These are phyloP conservation scores for Apistogramma diplotaenia DNA, from an alignment of 2,113 vertebrate genomes.

Conservation along the genomic window DNA sequence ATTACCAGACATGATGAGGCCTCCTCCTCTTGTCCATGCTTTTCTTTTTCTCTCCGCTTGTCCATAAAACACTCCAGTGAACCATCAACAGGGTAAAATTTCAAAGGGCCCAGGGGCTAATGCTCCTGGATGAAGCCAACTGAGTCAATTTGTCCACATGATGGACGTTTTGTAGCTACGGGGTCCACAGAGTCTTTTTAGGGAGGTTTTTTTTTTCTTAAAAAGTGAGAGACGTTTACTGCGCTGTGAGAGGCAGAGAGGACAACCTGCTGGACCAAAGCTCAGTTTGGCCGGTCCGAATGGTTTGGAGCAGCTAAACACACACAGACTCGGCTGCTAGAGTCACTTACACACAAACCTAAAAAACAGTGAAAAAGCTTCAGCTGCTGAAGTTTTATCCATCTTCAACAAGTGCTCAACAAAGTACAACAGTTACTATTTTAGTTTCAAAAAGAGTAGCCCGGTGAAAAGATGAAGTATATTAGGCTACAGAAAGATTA, in stretches of 20 bases:
- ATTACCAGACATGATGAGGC: slow-evolving; percentile 26
- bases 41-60: slow-evolving; percentile 80
- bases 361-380: not conserved
- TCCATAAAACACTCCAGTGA: slow-evolving; percentile 72
- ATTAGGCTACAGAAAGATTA: not conserved
- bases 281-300: not conserved
- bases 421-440: not conserved
- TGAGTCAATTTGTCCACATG: slow-evolving; percentile 68
- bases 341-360: too few species aligned
- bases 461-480: too few species aligned
- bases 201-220: not conserved
- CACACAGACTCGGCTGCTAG: not conserved
- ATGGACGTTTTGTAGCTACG: slow-evolving; percentile 47
- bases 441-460: not conserved
- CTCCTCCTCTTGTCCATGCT: slow-evolving; percentile 21
- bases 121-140: slow-evolving; percentile 41
- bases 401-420: not conserved
- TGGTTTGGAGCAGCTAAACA: not conserved
- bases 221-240: not conserved
- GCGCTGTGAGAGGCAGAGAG: not conserved
- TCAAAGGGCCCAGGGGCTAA: slow-evolving; percentile 56
- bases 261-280: not conserved
- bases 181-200: slow-evolving; percentile 1
- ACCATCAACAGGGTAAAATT: slow-evolving; percentile 64
- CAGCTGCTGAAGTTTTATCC: not conserved